phyloP scores from a whole-genome alignment of 2,888 invertebrate species.

The Prostheceraeus crozeri region DNA sequence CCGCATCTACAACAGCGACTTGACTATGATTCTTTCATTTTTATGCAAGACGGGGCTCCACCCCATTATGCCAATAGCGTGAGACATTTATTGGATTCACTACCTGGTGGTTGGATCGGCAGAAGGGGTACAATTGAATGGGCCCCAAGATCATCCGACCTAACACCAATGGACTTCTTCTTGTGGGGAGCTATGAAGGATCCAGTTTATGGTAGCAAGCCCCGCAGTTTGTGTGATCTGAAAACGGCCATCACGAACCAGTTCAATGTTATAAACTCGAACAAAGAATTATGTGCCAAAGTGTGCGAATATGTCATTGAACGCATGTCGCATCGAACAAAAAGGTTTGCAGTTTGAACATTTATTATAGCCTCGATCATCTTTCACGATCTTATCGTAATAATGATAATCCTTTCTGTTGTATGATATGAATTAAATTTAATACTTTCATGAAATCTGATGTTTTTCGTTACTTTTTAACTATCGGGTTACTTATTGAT shows the following conservation, averaged over 20 bases:
- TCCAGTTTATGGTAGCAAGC: neutral
- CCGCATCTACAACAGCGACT: constrained; percentile 1
- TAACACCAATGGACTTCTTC: constrained; percentile 17
- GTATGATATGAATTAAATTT: too few species aligned
- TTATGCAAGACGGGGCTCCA: constrained; percentile 24
- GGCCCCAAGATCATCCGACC: constrained; percentile 20
- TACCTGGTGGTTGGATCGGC: too few species aligned
- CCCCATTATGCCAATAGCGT: constrained; percentile 7
- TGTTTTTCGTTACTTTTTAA: too few species aligned
- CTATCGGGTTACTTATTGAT: too few species aligned
- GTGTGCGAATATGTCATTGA: constrained; percentile 21
- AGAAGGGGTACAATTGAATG: constrained; percentile 12
- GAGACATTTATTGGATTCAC: neutral
- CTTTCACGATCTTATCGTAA: too few species aligned
- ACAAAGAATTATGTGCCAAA: constrained; percentile 12
- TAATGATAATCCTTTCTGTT: too few species aligned
- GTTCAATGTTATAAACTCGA: constrained; percentile 6
- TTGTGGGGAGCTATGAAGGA: constrained; percentile 3
- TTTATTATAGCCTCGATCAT: too few species aligned
- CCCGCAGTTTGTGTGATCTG: neutral
- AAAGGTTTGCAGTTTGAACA: constrained; percentile 19
- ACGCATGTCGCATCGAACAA: constrained; percentile 24
- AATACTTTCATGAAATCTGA: too few species aligned
- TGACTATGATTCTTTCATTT: neutral
- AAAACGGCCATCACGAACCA: constrained; percentile 1